Percentiles rank a stretch among this genome's conserved stretches.
Conservation (phyloP, 2,888 invertebrate species). For the Steinernema carpocapsae region DNA sequence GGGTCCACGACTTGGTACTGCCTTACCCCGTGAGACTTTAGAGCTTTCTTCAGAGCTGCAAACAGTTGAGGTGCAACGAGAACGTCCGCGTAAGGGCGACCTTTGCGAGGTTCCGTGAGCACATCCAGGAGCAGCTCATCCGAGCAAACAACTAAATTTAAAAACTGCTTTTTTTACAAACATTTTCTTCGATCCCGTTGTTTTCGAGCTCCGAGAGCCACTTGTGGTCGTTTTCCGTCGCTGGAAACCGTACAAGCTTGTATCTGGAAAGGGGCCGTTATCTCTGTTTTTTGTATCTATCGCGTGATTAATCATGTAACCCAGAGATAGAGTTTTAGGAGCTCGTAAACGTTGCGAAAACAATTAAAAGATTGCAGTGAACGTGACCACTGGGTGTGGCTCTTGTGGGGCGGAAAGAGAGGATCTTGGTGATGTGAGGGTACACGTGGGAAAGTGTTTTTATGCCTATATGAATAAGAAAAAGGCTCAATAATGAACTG, state of each 20-base stretch:
- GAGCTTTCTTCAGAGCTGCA: slow-evolving; percentile 40
- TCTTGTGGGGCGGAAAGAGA: too few relatives aligned
- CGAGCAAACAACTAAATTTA: not conserved
- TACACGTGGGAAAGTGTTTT: too few relatives aligned
- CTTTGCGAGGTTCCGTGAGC: slow-evolving; percentile 58
- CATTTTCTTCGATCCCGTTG: not conserved
- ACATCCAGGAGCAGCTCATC: slow-evolving; percentile 53
- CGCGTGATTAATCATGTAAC: too few relatives aligned
- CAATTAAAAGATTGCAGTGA: too few relatives aligned
- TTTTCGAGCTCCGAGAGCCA: slow-evolving; percentile 8
- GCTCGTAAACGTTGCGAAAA: too few relatives aligned
- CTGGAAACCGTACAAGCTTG: slow-evolving; percentile 25
- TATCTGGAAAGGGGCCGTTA: slow-evolving; percentile 25
- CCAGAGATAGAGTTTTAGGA: too few relatives aligned
- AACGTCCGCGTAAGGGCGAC: slow-evolving; percentile 50
- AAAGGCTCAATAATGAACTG: too few relatives aligned
- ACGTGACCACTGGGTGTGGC: too few relatives aligned
- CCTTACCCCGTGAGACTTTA: slow-evolving; percentile 41
- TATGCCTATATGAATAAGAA: too few relatives aligned
- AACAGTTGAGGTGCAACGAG: slow-evolving; percentile 57
- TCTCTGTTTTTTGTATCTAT: too few relatives aligned
- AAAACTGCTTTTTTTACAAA: not conserved
- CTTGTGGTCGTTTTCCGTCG: not conserved
- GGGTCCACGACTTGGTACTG: slow-evolving; percentile 45
- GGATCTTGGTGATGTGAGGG: too few relatives aligned